Evolutionary conservation across 1,140 invertebrate species (phyloP).

Genomic region (Phortica variegata): DNA sequence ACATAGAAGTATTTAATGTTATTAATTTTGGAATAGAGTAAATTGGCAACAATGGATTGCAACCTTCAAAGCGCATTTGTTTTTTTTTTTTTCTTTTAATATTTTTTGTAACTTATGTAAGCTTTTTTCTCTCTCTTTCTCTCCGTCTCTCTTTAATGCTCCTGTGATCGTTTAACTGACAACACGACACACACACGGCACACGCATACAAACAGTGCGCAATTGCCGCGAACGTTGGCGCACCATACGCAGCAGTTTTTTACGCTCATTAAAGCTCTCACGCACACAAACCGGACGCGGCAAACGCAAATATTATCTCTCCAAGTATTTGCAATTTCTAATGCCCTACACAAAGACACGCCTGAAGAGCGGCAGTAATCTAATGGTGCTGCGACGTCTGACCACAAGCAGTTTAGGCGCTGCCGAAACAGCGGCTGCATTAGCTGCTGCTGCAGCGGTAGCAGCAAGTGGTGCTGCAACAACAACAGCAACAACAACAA

Average conservation of each 20-base stretch:
- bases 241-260: slow-evolving; percentile 48
- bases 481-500: too few relatives aligned
- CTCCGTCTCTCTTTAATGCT: neutral
- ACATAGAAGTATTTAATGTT: neutral
- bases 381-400: slow-evolving; percentile 1
- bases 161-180: slow-evolving; percentile 2
- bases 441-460: neutral
- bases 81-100: neutral
- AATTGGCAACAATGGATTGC: neutral
- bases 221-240: slow-evolving; percentile 50
- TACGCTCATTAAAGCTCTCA: slow-evolving; percentile 44
- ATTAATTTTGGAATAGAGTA: neutral
- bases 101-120: neutral
- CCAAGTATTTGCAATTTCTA: slow-evolving; percentile 49
- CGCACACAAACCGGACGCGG: slow-evolving; percentile 47
- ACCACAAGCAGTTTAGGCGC: slow-evolving; percentile 20
- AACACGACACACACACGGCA: neutral
- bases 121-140: slow-evolving; percentile 1
- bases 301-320: slow-evolving; percentile 51
- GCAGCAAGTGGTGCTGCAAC: slow-evolving; percentile 27
- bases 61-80: neutral
- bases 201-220: slow-evolving; percentile 30
- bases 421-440: neutral
- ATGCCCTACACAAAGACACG: slow-evolving; percentile 50
- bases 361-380: slow-evolving; percentile 5